Evolutionary conservation across 1,140 invertebrate genomes (phyloP).

Genomic region (Pseudomyrmex sp.): DNA sequence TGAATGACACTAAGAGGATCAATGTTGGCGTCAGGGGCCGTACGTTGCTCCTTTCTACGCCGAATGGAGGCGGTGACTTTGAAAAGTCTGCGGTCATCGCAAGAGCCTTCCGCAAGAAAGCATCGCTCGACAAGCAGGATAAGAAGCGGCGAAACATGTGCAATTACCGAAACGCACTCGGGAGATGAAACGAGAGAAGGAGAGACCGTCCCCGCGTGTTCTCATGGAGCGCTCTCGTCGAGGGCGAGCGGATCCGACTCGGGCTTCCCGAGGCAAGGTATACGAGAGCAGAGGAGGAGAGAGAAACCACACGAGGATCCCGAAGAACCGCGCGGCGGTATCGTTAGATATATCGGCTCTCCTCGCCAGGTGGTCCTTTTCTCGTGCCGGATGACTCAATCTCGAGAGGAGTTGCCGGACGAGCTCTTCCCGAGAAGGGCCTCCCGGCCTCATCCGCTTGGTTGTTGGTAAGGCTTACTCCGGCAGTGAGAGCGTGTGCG

Average conservation of each 20-base stretch:
- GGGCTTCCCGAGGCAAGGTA: conserved; percentile 6
- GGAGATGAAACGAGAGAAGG: conserved; percentile 3
- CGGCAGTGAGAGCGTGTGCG: not conserved
- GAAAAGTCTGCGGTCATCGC: conserved; percentile 33
- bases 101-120: conserved; percentile 51
- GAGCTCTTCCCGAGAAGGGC: conserved; percentile 61
- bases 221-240: conserved; percentile 11
- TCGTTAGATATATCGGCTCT: conserved; percentile 79
- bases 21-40: conserved; percentile 11
- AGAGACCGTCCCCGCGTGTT: conserved; percentile 28
- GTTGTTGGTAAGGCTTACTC: too few species aligned
- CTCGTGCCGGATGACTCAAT: conserved; percentile 82
- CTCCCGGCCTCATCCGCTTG: conserved; percentile 31
- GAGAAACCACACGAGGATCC: conserved; percentile 47
- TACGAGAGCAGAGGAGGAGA: conserved; percentile 3
- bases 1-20: conserved; percentile 51
- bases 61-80: conserved; percentile 33
- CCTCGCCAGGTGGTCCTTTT: conserved; percentile 82
- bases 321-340: conserved; percentile 68
- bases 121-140: conserved; percentile 32
- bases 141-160: conserved; percentile 61
- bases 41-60: conserved; percentile 4
- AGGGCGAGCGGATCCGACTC: not conserved
- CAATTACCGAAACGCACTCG: conserved; percentile 60
- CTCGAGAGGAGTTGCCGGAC: conserved; percentile 80